These are phyloP conservation scores for Indri indri DNA, from an alignment of 2,113 vertebrate species.

Conservation along the genomic window DNA sequence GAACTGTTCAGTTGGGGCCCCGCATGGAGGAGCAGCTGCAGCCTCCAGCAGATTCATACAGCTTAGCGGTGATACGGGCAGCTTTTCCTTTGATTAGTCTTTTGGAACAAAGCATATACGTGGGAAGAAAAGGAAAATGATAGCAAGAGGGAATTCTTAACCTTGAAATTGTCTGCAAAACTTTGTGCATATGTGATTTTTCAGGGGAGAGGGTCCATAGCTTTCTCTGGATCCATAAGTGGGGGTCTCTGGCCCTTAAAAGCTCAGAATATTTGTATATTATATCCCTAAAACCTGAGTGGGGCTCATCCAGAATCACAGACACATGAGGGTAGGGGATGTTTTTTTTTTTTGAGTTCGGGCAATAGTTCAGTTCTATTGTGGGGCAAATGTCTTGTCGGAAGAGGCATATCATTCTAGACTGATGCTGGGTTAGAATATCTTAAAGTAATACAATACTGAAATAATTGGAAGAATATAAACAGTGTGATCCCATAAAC, in stretches of 20 bases:
- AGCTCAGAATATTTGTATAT: neutral
- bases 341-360: neutral
- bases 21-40: neutral
- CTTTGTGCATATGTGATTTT: neutral
- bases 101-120: neutral
- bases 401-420: neutral
- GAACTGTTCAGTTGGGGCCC: neutral
- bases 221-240: neutral
- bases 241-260: neutral
- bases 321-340: neutral
- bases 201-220: neutral
- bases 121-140: neutral
- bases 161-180: neutral
- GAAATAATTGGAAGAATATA: neutral
- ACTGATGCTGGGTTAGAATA: neutral
- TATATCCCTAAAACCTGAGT: neutral
- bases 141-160: neutral
- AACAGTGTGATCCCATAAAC: neutral
- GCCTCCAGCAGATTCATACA: neutral
- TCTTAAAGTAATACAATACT: neutral
- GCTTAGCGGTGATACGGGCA: neutral
- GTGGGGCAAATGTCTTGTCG: neutral
- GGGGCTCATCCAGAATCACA: neutral
- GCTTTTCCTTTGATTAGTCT: neutral
- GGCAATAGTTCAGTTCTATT: neutral